Evolutionary conservation across 2,888 invertebrate species (phyloP), one percentile per base, ranked within the genome.

Genomic region (Zygogramma bicolorata): DNA sequence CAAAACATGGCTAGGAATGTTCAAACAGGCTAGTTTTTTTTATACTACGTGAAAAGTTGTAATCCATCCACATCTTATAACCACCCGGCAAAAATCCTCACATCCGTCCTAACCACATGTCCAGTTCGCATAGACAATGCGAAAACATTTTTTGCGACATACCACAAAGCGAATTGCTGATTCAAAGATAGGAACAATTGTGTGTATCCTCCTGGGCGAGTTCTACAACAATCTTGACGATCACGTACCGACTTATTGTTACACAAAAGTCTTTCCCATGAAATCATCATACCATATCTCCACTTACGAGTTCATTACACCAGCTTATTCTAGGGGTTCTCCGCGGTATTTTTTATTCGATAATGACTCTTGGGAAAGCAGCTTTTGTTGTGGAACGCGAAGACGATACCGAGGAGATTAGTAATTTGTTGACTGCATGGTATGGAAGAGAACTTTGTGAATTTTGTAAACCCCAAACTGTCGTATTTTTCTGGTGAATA

Each of bases 231-330:
- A 72, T 72, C 75, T 69, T 58, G 63, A 70, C 62, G 63, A 75
- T 75, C 75, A 70, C 67, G 71, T 73, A 69, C 71, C 38, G 58
- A 34, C 66, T 72, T 75, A 75, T 70, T 73, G 73, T 76, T 72
- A 71, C 60, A 68, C 68, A 69, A 74, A 70, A 74, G 53, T 65
- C 62, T 68, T 73, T 76, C 76, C 76, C 76, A 76, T 74, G 76
- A 68, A 76, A 72, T 74, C 76, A 76, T 74, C 67, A 70, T 60
- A 76, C 72, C 76, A 76, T 76, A 68, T 76, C 76, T 76, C 76
- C 76, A 70, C 61, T 70, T 68, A 60, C 34, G 68, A 53, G 53
- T 53, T 72, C 72, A 49, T 72, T 72, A 68, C 65, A 68, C 72
- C 34, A 31, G 29, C 67, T 60, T 59, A 20, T 22, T 22, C 20